phyloP scores from a whole-genome alignment of 2,888 invertebrate genomes.

The Cheilosia impressa region DNA sequence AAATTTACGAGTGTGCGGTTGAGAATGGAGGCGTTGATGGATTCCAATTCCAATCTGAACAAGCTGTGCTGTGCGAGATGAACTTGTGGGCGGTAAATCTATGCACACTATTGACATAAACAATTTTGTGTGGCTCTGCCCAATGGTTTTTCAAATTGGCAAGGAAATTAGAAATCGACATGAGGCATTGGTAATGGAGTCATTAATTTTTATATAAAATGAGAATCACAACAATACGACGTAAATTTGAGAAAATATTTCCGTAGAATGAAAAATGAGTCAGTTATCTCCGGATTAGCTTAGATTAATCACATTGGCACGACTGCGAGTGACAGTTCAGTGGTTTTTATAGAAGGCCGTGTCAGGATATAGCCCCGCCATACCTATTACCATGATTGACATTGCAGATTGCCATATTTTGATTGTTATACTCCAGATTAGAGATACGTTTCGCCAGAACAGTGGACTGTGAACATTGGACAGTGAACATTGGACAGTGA shows the following conservation, averaged over 20 bases:
- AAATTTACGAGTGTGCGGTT: background rate
- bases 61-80: background rate
- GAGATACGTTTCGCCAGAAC: no score
- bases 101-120: slow-evolving; percentile 7
- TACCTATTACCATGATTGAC: no score
- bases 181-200: background rate
- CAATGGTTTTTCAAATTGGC: background rate
- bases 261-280: background rate
- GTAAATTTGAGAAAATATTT: background rate
- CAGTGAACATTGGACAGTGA: no score
- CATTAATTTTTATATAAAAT: background rate
- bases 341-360: background rate
- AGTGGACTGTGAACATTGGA: no score
- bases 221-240: background rate
- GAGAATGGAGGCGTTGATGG: slow-evolving; percentile 6
- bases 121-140: background rate
- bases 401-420: no score
- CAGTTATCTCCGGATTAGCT: background rate
- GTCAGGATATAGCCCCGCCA: background rate
- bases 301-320: background rate
- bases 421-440: no score
- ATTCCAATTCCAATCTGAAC: background rate
- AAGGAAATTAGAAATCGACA: background rate
- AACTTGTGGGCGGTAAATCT: slow-evolving; percentile 15
- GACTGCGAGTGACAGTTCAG: background rate